These are phyloP conservation scores for Hystrix brachyura DNA, from an alignment of 2,113 vertebrate genomes.

Conservation along the genomic window DNA sequence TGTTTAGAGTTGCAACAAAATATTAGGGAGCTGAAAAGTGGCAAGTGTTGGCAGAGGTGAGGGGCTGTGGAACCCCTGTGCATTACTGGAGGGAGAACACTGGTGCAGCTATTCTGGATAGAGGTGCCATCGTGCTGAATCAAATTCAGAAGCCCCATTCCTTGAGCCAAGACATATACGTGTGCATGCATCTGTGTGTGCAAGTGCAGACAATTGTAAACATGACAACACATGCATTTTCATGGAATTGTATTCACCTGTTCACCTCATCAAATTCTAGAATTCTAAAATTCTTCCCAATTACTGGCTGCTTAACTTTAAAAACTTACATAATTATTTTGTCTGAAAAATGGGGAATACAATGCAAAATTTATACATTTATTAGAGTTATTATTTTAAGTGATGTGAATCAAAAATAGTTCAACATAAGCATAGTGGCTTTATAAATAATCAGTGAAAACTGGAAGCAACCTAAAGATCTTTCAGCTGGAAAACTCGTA, in stretches of 20 bases:
- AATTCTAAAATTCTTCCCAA: neutral
- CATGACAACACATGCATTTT: no score
- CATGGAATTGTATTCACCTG: neutral
- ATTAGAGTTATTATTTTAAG: neutral
- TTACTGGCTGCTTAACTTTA: neutral
- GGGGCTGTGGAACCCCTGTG: rapidly evolving
- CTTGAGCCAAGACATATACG: neutral
- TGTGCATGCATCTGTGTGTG: neutral
- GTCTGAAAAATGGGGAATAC: neutral
- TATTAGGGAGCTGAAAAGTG: neutral
- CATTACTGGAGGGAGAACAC: neutral
- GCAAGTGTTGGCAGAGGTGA: rapidly evolving
- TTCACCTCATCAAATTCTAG: neutral
- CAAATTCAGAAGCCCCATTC: neutral
- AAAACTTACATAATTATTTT: neutral
- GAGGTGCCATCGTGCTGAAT: neutral
- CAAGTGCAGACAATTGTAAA: rapidly evolving
- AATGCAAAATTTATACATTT: neutral
- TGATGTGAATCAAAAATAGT: neutral
- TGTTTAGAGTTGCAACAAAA: neutral
- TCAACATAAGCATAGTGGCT: neutral
- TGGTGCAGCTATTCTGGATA: rapidly evolving
- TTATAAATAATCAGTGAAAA: neutral
- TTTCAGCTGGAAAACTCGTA: neutral
- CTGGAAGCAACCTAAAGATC: neutral